These are phyloP conservation scores for Pelagia noctiluca DNA, from an alignment of 30 jellyfish, hydroid and myxozoan genomes.

Conservation along the genomic window DNA sequence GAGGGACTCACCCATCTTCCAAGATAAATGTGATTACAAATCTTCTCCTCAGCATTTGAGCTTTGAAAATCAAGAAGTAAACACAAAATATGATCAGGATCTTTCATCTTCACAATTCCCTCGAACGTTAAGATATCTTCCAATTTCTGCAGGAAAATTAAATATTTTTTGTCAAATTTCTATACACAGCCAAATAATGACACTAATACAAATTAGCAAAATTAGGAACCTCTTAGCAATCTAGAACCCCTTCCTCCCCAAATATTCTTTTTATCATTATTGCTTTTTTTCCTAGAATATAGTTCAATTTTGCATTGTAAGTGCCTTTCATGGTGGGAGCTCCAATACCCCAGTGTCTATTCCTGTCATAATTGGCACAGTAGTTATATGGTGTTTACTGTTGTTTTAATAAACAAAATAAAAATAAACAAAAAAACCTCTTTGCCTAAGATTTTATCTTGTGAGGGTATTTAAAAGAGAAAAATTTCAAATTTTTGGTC, in stretches of 20 bases:
- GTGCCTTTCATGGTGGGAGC: too few relatives aligned
- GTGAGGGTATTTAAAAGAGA: too few relatives aligned
- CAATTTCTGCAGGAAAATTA: conserved; percentile 29
- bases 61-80: conserved; percentile 61
- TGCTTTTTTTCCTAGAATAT: background rate
- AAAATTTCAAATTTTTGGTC: too few relatives aligned
- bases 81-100: conserved; percentile 57
- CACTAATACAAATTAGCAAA: background rate
- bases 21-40: conserved; percentile 59
- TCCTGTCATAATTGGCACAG: too few relatives aligned
- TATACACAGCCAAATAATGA: background rate
- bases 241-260: background rate
- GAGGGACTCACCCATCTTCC: conserved; percentile 75
- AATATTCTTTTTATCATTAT: too few relatives aligned
- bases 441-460: too few relatives aligned
- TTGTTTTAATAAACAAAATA: too few relatives aligned
- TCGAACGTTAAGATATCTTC: conserved; percentile 59
- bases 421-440: too few relatives aligned
- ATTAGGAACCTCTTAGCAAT: background rate
- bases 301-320: too few relatives aligned
- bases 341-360: too few relatives aligned
- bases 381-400: too few relatives aligned
- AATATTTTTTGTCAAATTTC: background rate
- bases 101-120: conserved; percentile 75
- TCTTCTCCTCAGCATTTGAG: conserved; percentile 2